A percentile compares a stretch with the other conserved stretches of the same genome.
Evolutionary conservation across 2,888 invertebrate genomes (phyloP).

Genomic region (Eristalis tenax): DNA sequence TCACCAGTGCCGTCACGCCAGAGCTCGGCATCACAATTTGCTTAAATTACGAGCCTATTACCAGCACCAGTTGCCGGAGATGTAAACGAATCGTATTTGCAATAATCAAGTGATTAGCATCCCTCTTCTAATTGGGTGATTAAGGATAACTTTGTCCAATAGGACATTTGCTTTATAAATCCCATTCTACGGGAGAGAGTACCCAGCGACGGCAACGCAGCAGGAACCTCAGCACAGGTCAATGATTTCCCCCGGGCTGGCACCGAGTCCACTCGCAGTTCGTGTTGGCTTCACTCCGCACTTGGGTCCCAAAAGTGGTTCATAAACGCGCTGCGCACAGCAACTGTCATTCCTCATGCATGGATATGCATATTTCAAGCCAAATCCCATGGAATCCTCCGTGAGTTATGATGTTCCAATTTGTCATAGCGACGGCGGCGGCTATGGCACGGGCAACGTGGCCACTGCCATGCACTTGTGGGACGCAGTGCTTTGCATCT

Average conservation of each 20-base stretch:
- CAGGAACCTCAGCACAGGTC: background rate
- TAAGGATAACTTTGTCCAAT: constrained; percentile 12
- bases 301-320: background rate
- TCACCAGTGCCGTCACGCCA: background rate
- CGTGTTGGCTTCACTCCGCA: background rate
- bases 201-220: background rate
- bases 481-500: constrained; percentile 21
- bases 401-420: constrained; percentile 45
- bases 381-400: constrained; percentile 31
- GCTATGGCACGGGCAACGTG: constrained; percentile 22
- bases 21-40: background rate
- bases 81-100: background rate
- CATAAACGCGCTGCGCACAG: background rate
- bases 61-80: background rate
- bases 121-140: constrained; percentile 37
- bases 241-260: background rate
- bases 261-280: background rate
- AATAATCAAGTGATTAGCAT: constrained; percentile 47
- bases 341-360: constrained; percentile 3
- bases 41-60: background rate
- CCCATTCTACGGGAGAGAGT: background rate
- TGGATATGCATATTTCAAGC: constrained; percentile 18
- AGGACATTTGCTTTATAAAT: background rate
- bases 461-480: background rate
- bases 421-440: constrained; percentile 23